A percentile compares a stretch with the other conserved stretches of the same genome.
phyloP scores from a whole-genome alignment of 2,888 invertebrate genomes.

The Byasa hedistus region DNA sequence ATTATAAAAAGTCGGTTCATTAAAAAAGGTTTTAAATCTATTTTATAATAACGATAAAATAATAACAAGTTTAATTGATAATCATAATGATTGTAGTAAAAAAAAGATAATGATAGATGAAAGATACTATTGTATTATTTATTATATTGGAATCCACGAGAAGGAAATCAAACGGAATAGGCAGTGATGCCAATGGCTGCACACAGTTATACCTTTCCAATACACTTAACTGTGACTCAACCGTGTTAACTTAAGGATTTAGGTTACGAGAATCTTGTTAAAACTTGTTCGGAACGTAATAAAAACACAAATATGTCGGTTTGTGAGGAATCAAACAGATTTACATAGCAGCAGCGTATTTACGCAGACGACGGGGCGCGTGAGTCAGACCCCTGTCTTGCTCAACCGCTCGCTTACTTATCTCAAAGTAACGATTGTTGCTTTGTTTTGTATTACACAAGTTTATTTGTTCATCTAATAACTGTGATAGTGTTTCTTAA shows the following conservation, averaged over 20 bases:
- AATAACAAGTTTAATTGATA: too few species aligned
- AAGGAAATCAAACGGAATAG: not conserved
- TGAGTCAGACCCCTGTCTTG: constrained; percentile 35
- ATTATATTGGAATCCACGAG: too few species aligned
- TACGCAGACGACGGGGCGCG: constrained; percentile 31
- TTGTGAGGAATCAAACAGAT: constrained; percentile 23
- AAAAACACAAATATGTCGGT: constrained; percentile 12
- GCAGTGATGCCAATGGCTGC: not conserved
- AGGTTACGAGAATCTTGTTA: constrained; percentile 14
- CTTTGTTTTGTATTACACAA: constrained; percentile 31
- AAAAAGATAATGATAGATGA: too few species aligned
- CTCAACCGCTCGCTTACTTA: constrained; percentile 32
- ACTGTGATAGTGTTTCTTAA: constrained; percentile 37
- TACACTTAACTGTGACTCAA: constrained; percentile 14
- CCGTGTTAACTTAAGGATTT: constrained; percentile 9
- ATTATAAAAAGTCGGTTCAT: too few species aligned
- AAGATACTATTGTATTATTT: too few species aligned
- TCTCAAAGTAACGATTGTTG: constrained; percentile 44
- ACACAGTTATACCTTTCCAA: not conserved
- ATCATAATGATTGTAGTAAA: too few species aligned
- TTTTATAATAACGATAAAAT: too few species aligned
- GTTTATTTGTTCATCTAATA: constrained; percentile 25
- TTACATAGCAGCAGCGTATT: constrained; percentile 22
- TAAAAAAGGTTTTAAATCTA: too few species aligned
- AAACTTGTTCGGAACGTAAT: constrained; percentile 16